Percentiles rank a stretch among this genome's conserved stretches.
phyloP scores from a whole-genome alignment of 2,797 vertebrate genomes.

The Cichlasoma orientale region DNA sequence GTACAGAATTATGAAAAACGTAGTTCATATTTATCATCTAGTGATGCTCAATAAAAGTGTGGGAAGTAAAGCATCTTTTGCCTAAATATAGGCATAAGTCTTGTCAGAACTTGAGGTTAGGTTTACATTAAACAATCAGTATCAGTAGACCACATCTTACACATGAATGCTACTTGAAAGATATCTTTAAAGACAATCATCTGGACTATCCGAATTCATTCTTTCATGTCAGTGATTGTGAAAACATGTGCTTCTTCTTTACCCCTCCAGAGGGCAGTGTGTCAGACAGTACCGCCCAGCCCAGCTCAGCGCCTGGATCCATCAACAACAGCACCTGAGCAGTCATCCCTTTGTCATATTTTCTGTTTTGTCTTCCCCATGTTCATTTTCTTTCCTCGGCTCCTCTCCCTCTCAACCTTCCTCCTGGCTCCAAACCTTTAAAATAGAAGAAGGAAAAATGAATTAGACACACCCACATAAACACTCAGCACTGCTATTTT shows the following conservation, averaged over 20 bases:
- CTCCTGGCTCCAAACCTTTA: slow-evolving; percentile 64
- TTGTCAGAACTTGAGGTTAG: background rate
- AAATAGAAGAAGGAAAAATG: slow-evolving; percentile 36
- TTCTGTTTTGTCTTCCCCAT: slow-evolving; percentile 59
- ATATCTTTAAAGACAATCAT: no score
- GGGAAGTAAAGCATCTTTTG: no score
- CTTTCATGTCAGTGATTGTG: background rate
- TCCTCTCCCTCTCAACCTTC: slow-evolving; percentile 55
- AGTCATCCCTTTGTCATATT: slow-evolving; percentile 64
- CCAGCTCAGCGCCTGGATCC: slow-evolving; percentile 85
- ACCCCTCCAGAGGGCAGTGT: slow-evolving; percentile 85
- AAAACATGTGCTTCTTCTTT: slow-evolving; percentile 43
- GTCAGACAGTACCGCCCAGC: slow-evolving; percentile 86
- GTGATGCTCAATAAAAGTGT: no score
- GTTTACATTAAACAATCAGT: background rate
- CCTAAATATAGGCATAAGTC: no score
- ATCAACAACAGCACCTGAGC: slow-evolving; percentile 92
- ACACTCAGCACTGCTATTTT: slow-evolving; percentile 48
- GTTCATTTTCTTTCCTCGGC: slow-evolving; percentile 57
- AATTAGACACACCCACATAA: slow-evolving; percentile 45
- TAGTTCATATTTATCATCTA: no score
- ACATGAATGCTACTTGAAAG: no score
- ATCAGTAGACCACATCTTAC: no score
- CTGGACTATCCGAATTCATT: no score
- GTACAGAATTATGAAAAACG: no score